Percentiles rank a stretch among this genome's conserved stretches.
Conservation (phyloP, 1,140 invertebrate species). For the Cydia fagiglandana region DNA sequence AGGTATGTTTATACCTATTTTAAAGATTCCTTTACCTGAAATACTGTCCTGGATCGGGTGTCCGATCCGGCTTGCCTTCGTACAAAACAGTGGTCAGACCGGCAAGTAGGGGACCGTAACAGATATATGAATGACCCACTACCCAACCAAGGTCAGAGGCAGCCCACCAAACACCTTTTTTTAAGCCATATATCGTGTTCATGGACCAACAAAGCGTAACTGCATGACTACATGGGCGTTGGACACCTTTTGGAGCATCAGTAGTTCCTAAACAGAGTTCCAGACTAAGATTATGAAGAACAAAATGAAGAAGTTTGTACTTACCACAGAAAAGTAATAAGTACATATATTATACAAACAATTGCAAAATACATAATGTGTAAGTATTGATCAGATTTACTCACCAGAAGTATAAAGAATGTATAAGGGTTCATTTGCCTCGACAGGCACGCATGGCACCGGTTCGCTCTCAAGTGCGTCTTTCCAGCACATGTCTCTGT, state of each 20-base stretch:
- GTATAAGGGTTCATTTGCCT: slow-evolving; percentile 94
- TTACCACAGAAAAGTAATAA: too few relatives aligned
- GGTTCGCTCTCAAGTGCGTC: slow-evolving; percentile 84
- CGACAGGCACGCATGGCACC: slow-evolving; percentile 90
- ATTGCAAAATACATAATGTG: background rate
- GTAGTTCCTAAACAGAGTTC: slow-evolving; percentile 55
- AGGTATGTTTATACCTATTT: background rate
- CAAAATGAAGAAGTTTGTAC: too few relatives aligned
- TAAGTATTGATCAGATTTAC: slow-evolving; percentile 2
- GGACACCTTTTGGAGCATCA: slow-evolving; percentile 91
- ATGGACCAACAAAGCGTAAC: slow-evolving; percentile 92
- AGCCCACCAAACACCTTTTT: slow-evolving; percentile 93
- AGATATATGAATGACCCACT: slow-evolving; percentile 96
- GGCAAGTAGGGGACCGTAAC: slow-evolving; percentile 91
- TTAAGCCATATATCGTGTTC: slow-evolving; percentile 89
- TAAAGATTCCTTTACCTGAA: slow-evolving; percentile 82
- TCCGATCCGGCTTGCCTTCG: slow-evolving; percentile 96
- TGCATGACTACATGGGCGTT: slow-evolving; percentile 92
- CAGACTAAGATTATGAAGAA: background rate
- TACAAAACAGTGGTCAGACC: slow-evolving; percentile 93
- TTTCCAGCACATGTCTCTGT: slow-evolving; percentile 88
- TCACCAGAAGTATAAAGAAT: slow-evolving; percentile 95
- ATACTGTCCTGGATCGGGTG: slow-evolving; percentile 94
- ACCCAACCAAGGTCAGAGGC: slow-evolving; percentile 96
- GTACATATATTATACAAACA: too few relatives aligned